Conservation (phyloP, 1,140 invertebrate genomes). For the Zaprionus tsacasi region DNA sequence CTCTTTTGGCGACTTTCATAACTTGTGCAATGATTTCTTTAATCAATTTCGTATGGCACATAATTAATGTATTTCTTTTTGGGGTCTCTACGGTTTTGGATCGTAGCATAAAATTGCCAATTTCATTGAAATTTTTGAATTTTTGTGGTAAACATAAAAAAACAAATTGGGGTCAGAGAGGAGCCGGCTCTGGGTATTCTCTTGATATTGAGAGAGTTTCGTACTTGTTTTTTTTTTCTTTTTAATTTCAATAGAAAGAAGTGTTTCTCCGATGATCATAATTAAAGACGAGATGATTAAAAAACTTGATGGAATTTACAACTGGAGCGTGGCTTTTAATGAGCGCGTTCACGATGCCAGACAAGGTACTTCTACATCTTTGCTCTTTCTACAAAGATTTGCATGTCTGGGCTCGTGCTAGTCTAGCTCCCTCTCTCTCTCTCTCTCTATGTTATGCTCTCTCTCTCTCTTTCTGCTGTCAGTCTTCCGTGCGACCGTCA, state of each 20-base stretch:
- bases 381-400: conserved; percentile 33
- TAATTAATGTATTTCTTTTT: conserved; percentile 46
- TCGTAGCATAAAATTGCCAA: conserved; percentile 35
- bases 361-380: background rate
- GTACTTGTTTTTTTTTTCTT: background rate
- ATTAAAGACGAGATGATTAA: conserved; percentile 44
- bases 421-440: conserved; percentile 25
- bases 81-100: background rate
- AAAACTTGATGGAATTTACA: conserved; percentile 51
- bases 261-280: conserved; percentile 28
- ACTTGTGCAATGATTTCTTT: conserved; percentile 39
- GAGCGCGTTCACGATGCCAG: conserved; percentile 22
- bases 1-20: conserved; percentile 5
- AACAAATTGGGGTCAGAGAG: conserved; percentile 37
- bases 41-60: conserved; percentile 44
- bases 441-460: conserved; percentile 1
- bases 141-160: conserved; percentile 9
- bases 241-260: conserved; percentile 41
- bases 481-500: conserved; percentile 40
- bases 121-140: conserved; percentile 17
- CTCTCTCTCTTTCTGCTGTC: background rate
- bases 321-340: conserved; percentile 74
- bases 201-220: conserved; percentile 7
- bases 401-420: conserved; percentile 32
- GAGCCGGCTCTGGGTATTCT: background rate